These are phyloP conservation scores for Elephantulus edwardii DNA, from an alignment of 2,113 vertebrate genomes.

Conservation along the genomic window DNA sequence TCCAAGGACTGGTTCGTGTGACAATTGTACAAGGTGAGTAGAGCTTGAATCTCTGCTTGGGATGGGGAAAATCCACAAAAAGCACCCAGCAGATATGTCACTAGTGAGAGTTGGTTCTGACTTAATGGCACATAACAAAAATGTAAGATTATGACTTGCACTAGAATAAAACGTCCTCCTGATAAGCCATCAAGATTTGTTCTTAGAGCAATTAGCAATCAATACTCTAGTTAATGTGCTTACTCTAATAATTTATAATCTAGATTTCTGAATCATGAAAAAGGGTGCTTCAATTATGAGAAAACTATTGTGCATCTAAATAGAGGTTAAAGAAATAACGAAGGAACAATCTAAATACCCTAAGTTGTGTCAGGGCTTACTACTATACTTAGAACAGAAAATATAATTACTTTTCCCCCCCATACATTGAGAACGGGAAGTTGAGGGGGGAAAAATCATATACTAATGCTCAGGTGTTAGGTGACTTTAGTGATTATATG, in stretches of 20 bases:
- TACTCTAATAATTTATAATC: neutral
- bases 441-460: neutral
- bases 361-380: neutral
- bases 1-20: no score
- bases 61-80: neutral
- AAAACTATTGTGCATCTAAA: neutral
- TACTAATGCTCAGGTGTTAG: neutral
- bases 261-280: neutral
- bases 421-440: neutral
- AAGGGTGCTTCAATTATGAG: neutral
- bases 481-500: neutral
- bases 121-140: no score
- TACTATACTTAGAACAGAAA: neutral
- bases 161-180: neutral
- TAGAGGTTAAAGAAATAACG: neutral
- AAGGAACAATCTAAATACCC: neutral
- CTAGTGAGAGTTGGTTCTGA: no score
- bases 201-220: neutral
- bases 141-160: no score
- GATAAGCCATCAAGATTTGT: neutral
- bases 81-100: neutral
- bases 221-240: neutral
- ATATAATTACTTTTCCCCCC: neutral
- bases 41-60: neutral
- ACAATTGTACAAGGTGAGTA: neutral